Evolutionary conservation across 2,113 vertebrate species (phyloP), one percentile per base, ranked within the genome.

Genomic region (Parotia lawesii): DNA sequence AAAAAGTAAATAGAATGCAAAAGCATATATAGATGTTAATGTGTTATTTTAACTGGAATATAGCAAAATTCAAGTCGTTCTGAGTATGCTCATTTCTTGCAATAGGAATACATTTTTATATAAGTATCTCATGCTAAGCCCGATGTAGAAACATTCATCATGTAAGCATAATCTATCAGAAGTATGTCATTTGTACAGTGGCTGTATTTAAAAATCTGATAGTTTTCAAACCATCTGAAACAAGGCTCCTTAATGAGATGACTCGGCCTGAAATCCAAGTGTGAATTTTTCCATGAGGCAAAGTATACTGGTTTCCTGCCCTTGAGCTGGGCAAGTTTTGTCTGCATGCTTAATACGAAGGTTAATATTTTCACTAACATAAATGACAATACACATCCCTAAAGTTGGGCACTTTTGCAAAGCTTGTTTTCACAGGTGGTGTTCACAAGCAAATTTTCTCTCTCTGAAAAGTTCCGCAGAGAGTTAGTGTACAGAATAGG

Each of bases 11-110:
- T 61, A 95, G 93, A 97, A 96, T 92, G 95, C 77, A 96, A 97
- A 97, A 96, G 62, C 87, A 97, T 95, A 94, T 71, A 87, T 89
- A 93, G 75, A 90, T 90, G 89, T 94, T 91, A 96, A 48, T 93
- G 66, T 81, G 85, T 96, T 94, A 95, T 85, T 94, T 83, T 70
- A 85, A 95, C 94, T 81, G 74, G 94, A 94, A 94, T 92, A 94
- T 51, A 92, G 85, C 24, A 90, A 95, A 96, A 96, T 97, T 96
- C 96, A 97, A 96, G 95, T 97, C 96, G 66, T 95, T 97, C 61
- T 92, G 87, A 93, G 90, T 87, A 93, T 21, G 81, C 65, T 94
- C 81, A 61, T 87, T 96, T 96, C 83, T 91, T 90, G 58, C 78
- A 74, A 79, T 73, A 89, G 72, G 89, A 92, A 93, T 93, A 78